These are phyloP conservation scores for Tetramorium parvispinum DNA, from an alignment of 1,140 invertebrate genomes.

Conservation along the genomic window DNA sequence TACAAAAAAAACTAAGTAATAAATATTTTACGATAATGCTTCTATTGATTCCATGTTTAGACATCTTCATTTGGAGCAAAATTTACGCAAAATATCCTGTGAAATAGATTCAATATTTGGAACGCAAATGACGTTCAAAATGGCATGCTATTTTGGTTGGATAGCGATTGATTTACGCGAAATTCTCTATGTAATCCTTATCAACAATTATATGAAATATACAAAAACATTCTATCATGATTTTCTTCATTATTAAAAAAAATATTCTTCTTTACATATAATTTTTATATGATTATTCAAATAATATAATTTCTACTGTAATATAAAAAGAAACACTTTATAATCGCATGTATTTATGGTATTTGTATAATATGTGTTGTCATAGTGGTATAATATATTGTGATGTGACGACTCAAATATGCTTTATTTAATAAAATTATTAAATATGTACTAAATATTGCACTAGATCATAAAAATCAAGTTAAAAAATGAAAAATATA, in stretches of 20 bases:
- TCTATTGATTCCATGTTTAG: too few species aligned
- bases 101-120: conserved; percentile 24
- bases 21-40: too few species aligned
- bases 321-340: background rate
- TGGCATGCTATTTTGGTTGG: background rate
- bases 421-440: too few species aligned
- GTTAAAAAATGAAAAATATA: too few species aligned
- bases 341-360: background rate
- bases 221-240: background rate
- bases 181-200: background rate
- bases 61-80: conserved; percentile 20
- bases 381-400: background rate
- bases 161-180: background rate
- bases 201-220: background rate
- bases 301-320: too few species aligned
- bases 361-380: background rate
- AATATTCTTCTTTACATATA: too few species aligned
- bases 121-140: background rate
- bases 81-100: background rate
- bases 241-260: too few species aligned
- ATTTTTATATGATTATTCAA: too few species aligned
- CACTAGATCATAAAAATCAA: too few species aligned
- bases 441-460: too few species aligned
- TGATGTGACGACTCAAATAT: too few species aligned
- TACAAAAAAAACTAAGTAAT: too few species aligned